Base-by-base conservation (phyloP, 2,113 vertebrate species). In the Misgurnus anguillicaudatus region DNA sequence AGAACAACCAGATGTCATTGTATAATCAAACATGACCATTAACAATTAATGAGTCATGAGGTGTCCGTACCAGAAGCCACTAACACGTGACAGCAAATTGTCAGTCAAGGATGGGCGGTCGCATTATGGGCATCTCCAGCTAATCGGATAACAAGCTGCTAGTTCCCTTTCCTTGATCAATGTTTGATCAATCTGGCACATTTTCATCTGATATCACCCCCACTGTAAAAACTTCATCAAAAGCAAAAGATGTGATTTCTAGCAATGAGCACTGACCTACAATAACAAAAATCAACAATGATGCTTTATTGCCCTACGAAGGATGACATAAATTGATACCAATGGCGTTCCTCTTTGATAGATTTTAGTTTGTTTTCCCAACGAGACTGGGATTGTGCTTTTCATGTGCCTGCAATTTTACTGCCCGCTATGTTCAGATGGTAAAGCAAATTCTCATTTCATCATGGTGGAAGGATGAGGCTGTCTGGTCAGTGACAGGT, bases 11-110 rank as follows among this genome's bases (percentile, higher is more conserved):
- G 88, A 90, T 91, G 89, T 86, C 86, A 83, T 67, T 80, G 78
- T 83, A 77, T 80, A 74, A 87, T 88, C 87, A 88, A 85, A 85
- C 78, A 63, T 84, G 42, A 81, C 84, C 42, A 86, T 90, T 85
- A 88, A 91, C 87, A 84, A 86, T 92, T 89, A 87, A 91, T 87
- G 87, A 91, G 86, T 45, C 88, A 76, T 89, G 86, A 87, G 81
- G 70, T 77, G 55, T 67, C 68, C 45, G 39, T 75, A 84, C 80
- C 84, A 85, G 75, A 79, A 81, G 80, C 84, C 58, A 72, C 48
- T 72, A 83, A 73, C 67, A 84, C 39, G 82, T 72, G 73, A 85
- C 78, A 82, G 80, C 72, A 80, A 77, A 78, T 79, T 83, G 76
- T 78, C 65, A 75, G 55, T 71, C 63, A 69, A 24, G 13, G 67